phyloP scores from a whole-genome alignment of 2,888 invertebrate genomes.

The Tyria jacobaeae region DNA sequence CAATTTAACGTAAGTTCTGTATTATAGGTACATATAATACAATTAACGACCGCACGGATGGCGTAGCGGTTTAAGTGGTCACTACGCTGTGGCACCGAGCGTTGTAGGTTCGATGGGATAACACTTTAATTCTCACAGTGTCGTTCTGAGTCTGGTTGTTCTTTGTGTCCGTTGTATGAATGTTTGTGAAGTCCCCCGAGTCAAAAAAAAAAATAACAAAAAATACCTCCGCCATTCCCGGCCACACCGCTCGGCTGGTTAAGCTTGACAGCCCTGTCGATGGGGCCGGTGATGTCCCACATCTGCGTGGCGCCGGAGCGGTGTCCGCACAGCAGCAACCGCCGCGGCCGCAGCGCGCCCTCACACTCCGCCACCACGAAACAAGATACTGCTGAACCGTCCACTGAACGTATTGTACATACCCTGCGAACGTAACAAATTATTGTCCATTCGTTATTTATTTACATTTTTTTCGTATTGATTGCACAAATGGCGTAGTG shows the following conservation, averaged over 20 bases:
- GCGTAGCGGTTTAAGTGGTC: too few relatives aligned
- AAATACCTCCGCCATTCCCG: constrained; percentile 40
- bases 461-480: too few relatives aligned
- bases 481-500: too few relatives aligned
- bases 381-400: constrained; percentile 96
- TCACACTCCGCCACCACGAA: constrained; percentile 99
- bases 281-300: constrained; percentile 99
- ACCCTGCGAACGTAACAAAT: constrained; percentile 86
- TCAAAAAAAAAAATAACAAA: not conserved
- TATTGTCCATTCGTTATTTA: not conserved
- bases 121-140: too few relatives aligned
- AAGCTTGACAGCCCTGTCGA: constrained; percentile 89
- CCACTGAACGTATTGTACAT: constrained; percentile 97
- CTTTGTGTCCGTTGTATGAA: too few relatives aligned
- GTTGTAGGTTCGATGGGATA: too few relatives aligned
- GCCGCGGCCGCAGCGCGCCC: constrained; percentile 95
- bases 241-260: constrained; percentile 38
- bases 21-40: too few relatives aligned
- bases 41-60: too few relatives aligned
- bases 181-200: too few relatives aligned
- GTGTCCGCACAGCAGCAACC: constrained; percentile 97
- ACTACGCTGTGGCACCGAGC: too few relatives aligned
- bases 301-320: constrained; percentile 97
- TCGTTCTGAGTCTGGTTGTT: too few relatives aligned
- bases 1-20: too few relatives aligned